phyloP scores from a whole-genome alignment of 1,140 invertebrate species.

The Drosophila nigromelanica region DNA sequence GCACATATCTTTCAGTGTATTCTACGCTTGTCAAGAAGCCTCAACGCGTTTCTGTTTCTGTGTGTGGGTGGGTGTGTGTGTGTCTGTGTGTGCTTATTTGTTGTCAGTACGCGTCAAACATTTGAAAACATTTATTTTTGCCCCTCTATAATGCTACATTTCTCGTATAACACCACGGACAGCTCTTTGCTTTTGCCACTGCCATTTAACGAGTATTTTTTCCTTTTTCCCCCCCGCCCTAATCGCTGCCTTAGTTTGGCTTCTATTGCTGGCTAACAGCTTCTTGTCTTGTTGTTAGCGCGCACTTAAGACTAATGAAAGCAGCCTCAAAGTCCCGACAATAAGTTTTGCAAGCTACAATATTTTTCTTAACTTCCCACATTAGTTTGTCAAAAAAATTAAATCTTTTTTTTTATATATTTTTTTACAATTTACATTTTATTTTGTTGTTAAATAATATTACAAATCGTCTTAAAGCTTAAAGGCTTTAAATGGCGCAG shows the following conservation, averaged over 20 bases:
- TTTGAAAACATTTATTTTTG: constrained; percentile 82
- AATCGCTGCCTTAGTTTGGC: not conserved
- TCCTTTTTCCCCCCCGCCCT: not conserved
- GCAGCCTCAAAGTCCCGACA: not conserved
- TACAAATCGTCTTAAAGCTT: constrained; percentile 29
- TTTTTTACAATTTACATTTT: too few species aligned
- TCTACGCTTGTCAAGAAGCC: constrained; percentile 38
- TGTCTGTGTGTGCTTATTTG: constrained; percentile 66
- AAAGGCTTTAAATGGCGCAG: not conserved
- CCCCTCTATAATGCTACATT: constrained; percentile 69
- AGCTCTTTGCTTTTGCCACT: constrained; percentile 33
- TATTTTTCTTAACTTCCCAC: too few species aligned
- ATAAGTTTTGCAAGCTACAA: too few species aligned
- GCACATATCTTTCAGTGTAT: constrained; percentile 45
- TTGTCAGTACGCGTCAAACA: constrained; percentile 81
- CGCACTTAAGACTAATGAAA: constrained; percentile 6
- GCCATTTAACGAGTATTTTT: constrained; percentile 26
- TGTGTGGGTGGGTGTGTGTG: not conserved
- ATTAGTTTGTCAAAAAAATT: too few species aligned
- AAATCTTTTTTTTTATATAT: too few species aligned
- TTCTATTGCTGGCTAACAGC: constrained; percentile 29
- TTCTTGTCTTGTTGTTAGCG: constrained; percentile 6
- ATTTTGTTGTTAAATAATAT: not conserved
- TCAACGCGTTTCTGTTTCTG: constrained; percentile 2
- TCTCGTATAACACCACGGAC: constrained; percentile 66